phyloP scores from a whole-genome alignment of 1,140 invertebrate genomes.

The Philopotamus ludificatus region DNA sequence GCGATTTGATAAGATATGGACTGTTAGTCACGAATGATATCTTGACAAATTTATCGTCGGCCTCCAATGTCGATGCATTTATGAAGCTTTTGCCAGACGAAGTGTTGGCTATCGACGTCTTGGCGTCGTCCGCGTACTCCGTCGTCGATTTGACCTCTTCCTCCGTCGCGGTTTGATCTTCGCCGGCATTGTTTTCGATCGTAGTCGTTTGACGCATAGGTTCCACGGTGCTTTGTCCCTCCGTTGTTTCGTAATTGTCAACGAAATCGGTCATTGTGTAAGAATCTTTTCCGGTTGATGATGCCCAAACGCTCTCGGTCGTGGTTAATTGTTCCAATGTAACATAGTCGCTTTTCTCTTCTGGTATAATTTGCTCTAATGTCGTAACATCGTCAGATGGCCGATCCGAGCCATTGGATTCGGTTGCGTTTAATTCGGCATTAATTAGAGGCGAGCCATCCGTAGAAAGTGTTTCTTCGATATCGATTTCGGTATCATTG shows the following conservation, averaged over 20 bases:
- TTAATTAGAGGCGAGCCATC: background rate
- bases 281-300: constrained; percentile 33
- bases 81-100: background rate
- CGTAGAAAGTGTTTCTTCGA: constrained; percentile 1
- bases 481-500: background rate
- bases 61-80: background rate
- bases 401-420: constrained; percentile 3
- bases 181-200: background rate
- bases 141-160: background rate
- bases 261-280: constrained; percentile 14
- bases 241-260: constrained; percentile 17
- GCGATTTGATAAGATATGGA: constrained; percentile 20
- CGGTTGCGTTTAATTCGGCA: constrained; percentile 1
- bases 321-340: constrained; percentile 21
- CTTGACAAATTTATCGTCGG: constrained; percentile 20
- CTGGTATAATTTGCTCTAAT: background rate
- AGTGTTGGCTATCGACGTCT: background rate
- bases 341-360: constrained; percentile 9
- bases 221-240: background rate
- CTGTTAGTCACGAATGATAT: constrained; percentile 31
- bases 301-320: constrained; percentile 8
- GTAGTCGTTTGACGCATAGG: background rate
- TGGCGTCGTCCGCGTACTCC: background rate
- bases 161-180: background rate
- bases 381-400: background rate